A percentile compares a stretch with the other conserved stretches of the same genome.
Conservation (phyloP, 2,113 vertebrate species). For the Hippocampus guttulatus region DNA sequence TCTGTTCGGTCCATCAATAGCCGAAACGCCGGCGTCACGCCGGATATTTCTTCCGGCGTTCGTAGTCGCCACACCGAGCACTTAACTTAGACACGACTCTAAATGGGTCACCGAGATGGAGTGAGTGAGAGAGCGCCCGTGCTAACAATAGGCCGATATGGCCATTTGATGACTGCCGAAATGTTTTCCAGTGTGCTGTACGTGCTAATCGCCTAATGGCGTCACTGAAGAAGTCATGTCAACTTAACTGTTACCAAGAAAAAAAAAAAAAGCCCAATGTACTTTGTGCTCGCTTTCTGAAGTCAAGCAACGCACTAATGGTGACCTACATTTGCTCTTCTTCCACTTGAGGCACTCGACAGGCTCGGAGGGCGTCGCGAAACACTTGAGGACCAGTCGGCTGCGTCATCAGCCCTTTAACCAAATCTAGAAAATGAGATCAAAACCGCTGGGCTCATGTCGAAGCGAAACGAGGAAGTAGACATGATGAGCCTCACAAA, state of each 20-base stretch:
- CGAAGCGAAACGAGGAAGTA: not conserved
- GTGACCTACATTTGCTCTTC: slow-evolving; percentile 19
- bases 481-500: not conserved
- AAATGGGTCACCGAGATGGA: slow-evolving; percentile 59
- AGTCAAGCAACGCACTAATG: not conserved
- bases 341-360: not conserved
- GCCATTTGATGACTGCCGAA: slow-evolving; percentile 26
- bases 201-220: not conserved
- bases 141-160: slow-evolving; percentile 28
- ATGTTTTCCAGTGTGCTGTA: slow-evolving; percentile 10
- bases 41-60: slow-evolving; percentile 3
- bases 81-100: slow-evolving; percentile 33
- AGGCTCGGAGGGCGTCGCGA: not conserved
- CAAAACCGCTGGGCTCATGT: not conserved
- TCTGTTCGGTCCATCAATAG: not conserved
- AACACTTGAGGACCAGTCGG: not conserved
- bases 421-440: not conserved
- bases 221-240: not conserved
- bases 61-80: slow-evolving; percentile 28
- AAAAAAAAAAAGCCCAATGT: not conserved
- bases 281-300: not conserved
- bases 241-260: not conserved
- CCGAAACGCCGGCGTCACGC: not conserved
- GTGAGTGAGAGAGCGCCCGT: slow-evolving; percentile 3
- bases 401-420: not conserved